Evolutionary conservation across 2,797 vertebrate genomes (phyloP).

Genomic region (Chlorospingus flavigularis): DNA sequence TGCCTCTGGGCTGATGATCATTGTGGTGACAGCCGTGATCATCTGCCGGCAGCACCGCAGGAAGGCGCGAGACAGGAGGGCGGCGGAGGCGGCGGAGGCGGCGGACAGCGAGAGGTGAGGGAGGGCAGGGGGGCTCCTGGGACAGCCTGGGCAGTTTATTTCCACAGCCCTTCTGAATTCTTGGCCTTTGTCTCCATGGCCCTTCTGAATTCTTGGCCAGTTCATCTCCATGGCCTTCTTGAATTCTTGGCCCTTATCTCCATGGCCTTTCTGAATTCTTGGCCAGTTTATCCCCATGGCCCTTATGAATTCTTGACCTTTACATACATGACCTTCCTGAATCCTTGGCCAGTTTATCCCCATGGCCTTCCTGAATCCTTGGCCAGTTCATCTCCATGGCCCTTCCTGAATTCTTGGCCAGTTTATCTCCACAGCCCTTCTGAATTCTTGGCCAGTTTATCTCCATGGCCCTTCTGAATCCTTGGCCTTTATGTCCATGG

Average conservation of each 20-base stretch:
- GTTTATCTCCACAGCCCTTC: fast-evolving
- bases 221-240: background rate
- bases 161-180: background rate
- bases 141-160: too few relatives aligned
- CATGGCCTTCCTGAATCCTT: too few relatives aligned
- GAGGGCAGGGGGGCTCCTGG: too few relatives aligned
- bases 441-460: too few relatives aligned
- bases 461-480: background rate
- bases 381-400: too few relatives aligned
- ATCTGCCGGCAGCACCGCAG: slow-evolving; percentile 76
- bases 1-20: slow-evolving; percentile 77
- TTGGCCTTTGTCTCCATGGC: background rate
- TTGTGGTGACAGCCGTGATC: slow-evolving; percentile 76
- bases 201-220: background rate
- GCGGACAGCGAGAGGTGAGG: slow-evolving; percentile 72
- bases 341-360: too few relatives aligned
- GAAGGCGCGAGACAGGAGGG: slow-evolving; percentile 55
- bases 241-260: background rate
- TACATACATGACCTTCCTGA: too few relatives aligned
- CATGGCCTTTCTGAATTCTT: too few relatives aligned
- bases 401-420: too few relatives aligned
- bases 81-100: slow-evolving; percentile 7
- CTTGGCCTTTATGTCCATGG: background rate
- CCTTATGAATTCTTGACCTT: too few relatives aligned
- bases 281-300: too few relatives aligned